Conservation (phyloP, 2,888 invertebrate species). For the Athetis lepigone region DNA sequence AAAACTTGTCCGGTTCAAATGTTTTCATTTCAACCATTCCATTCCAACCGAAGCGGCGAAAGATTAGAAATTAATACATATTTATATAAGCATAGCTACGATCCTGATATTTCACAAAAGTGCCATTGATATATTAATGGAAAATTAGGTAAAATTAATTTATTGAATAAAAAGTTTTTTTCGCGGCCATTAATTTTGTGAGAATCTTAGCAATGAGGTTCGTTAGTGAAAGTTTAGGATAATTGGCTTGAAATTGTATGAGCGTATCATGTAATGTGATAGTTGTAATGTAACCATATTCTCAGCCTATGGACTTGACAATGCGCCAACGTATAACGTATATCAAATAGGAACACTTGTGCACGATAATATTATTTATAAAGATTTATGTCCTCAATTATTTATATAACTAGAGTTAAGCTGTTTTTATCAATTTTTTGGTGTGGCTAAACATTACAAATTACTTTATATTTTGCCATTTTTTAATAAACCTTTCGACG, state of each 20-base stretch:
- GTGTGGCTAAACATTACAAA: not conserved
- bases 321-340: constrained; percentile 80
- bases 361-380: constrained; percentile 18
- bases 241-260: constrained; percentile 54
- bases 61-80: constrained; percentile 40
- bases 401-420: not conserved
- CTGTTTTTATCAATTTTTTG: not conserved
- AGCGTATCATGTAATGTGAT: constrained; percentile 60
- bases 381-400: not conserved
- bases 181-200: constrained; percentile 40
- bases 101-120: constrained; percentile 63
- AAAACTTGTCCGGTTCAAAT: not conserved
- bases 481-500: too few relatives aligned
- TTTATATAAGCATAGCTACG: constrained; percentile 56
- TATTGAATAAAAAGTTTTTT: constrained; percentile 28
- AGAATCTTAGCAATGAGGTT: constrained; percentile 41
- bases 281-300: constrained; percentile 52
- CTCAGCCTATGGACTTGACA: constrained; percentile 74
- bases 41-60: constrained; percentile 34
- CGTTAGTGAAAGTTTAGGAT: constrained; percentile 45
- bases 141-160: constrained; percentile 51
- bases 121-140: constrained; percentile 61
- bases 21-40: constrained; percentile 5
- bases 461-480: not conserved
- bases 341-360: constrained; percentile 61